These are phyloP conservation scores for Petromus typicus DNA, from an alignment of 2,113 vertebrate species.

Conservation along the genomic window DNA sequence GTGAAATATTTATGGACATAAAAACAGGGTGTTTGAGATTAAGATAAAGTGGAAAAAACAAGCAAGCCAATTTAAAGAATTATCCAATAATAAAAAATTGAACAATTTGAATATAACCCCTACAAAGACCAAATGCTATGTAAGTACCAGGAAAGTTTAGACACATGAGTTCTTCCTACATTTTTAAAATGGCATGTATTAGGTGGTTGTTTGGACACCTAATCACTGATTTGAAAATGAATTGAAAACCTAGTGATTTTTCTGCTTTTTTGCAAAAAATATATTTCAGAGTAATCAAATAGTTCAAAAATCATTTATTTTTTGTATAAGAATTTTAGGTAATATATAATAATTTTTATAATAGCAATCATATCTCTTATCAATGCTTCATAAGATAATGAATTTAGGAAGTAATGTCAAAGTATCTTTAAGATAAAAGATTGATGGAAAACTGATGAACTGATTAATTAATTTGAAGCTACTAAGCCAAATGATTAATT, in stretches of 20 bases:
- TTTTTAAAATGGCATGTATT: background rate
- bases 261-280: background rate
- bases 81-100: background rate
- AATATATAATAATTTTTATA: background rate
- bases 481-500: background rate
- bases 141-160: background rate
- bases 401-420: slow-evolving; percentile 7
- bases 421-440: background rate
- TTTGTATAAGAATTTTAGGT: background rate
- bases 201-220: background rate
- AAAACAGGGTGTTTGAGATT: background rate
- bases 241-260: background rate
- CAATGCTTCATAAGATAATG: background rate
- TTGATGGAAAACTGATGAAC: background rate
- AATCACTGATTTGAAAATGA: slow-evolving; percentile 12
- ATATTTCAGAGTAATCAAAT: background rate
- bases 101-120: background rate
- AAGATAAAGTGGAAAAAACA: background rate
- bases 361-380: background rate
- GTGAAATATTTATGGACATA: slow-evolving; percentile 17
- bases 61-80: background rate
- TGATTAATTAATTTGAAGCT: background rate
- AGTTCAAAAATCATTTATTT: background rate
- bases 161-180: background rate
- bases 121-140: background rate